Evolutionary conservation across 2,113 vertebrate species (phyloP), one percentile per base, ranked within the genome.

Genomic region (Macrotis lagotis): DNA sequence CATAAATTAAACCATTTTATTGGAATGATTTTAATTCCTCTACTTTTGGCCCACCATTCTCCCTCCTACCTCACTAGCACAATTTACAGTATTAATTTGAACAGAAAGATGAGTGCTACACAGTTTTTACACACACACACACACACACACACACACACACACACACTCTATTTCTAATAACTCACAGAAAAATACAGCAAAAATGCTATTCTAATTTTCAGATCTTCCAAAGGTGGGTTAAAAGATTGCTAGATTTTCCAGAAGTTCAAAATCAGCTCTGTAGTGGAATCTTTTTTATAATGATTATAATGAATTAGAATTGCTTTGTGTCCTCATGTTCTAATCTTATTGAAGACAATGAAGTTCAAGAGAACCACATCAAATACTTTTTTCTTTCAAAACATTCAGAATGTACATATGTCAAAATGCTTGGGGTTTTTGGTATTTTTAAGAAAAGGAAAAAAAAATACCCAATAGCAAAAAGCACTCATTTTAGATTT

Each of bases 1-100:
- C 97, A 98, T 98, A 99, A 99, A 99, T 99, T 98, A 98, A 99
- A 99, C 98, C 97, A 98, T 98, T 99, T 98, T 99, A 99, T 98
- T 98, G 97, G 98, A 99, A 98, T 98, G 95, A 98, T 98, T 98
- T 99, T 98, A 99, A 98, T 98, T 98, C 97, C 97, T 97, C 92
- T 92, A 92, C 93, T 97, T 96, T 92, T 91, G 93, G 97, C 96
- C 97, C 96, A 95, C 96, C 93, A 90, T 50, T 95, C 92, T 95
- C 92, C 91, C 92, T 96, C 95, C 96, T 96, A 97, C 88, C 94
- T 97, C 97, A 97, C 96, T 95, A 97, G 98, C 93, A 98, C 96
- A 98, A 98, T 98, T 98, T 98, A 97, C 93, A 98, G 96, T 97
- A 98, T 96, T 98, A 96, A 98, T 98, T 97, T 98, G 97, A 97